Base-by-base conservation (phyloP, 2,113 vertebrate species). In the Mormoops blainvillei region DNA sequence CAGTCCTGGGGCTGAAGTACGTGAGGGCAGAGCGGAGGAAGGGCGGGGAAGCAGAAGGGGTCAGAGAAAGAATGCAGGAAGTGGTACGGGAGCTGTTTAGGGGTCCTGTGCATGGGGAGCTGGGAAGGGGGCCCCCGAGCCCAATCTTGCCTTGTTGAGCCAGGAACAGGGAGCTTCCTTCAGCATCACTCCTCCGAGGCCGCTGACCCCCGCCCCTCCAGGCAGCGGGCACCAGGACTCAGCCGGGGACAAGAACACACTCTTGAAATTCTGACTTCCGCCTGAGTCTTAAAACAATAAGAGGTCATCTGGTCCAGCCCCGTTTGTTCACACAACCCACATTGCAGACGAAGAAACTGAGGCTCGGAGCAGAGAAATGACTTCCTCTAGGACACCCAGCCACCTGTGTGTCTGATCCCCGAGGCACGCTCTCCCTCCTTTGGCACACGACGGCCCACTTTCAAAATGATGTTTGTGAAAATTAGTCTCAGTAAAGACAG, bases 391-490 rank as follows among this genome's bases (percentile, higher is more conserved):
- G 45, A 13, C 67, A 5, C 45, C 82, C 19, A 33, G 50, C 61
- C 28, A 0, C 71, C 0, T 1, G 54, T 4, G 0, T 1, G 31
- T n/a, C 77, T 7, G 36, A 14, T 15, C 11, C 78, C 78, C 0
- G 4, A 71, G 77, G 71, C 16, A 4, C 0, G 0, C 56, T 7
- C 58, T 86, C 15, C 38, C 91, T 19, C 2, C 14, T 11, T 1
- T 16, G 50, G 58, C 22, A 0, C 12, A 5, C 15, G 2, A 20
- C 0, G 1, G 73, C 80, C 63, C 22, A 38, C 61, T 74, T 71
- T 77, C 92, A 73, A 77, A 89, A 89, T 7, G 73, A 91, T 94
- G 86, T 94, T 97, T 92, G 82, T 78, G 95, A 94, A 96, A 89
- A 86, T 95, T 22, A 95, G 93, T 56, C 94, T 89, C 85, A 6